phyloP scores from a whole-genome alignment of 2,113 vertebrate genomes.

The Capreolus pygargus region DNA sequence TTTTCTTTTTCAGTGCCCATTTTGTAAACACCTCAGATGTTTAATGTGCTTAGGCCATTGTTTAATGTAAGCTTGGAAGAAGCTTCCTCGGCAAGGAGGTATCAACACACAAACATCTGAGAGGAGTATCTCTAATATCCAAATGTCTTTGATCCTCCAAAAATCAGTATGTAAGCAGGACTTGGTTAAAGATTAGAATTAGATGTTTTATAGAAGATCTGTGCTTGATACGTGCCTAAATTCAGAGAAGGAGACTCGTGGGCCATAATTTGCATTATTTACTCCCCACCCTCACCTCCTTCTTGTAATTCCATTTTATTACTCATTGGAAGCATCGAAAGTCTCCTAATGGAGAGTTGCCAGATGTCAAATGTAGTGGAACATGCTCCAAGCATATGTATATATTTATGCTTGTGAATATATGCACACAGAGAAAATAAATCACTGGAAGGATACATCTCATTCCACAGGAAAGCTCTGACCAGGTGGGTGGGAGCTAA shows the following conservation, averaged over 20 bases:
- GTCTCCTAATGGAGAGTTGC: constrained; percentile 38
- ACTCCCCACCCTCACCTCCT: not conserved
- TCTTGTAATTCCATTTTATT: constrained; percentile 42
- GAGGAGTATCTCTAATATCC: constrained; percentile 13
- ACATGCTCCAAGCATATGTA: constrained; percentile 67
- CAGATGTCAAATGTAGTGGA: constrained; percentile 47
- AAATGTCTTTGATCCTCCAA: not conserved
- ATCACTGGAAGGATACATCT: not conserved
- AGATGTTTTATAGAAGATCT: not conserved
- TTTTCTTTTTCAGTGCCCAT: not conserved
- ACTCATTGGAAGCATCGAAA: not conserved
- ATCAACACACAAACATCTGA: constrained; percentile 24
- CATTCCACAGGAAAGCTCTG: constrained; percentile 2
- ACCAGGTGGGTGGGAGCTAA: constrained; percentile 25
- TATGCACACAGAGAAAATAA: not conserved
- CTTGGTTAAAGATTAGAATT: constrained; percentile 23
- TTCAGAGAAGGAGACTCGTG: not conserved
- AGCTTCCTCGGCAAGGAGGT: constrained; percentile 36
- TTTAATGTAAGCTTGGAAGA: constrained; percentile 55
- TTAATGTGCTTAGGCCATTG: constrained; percentile 71
- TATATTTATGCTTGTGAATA: constrained; percentile 33
- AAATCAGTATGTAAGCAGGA: not conserved
- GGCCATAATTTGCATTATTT: constrained; percentile 53
- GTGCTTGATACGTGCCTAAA: not conserved
- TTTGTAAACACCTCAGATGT: constrained; percentile 54